Base-by-base conservation (phyloP, 2,113 vertebrate genomes). In the Mus spicilegus region DNA sequence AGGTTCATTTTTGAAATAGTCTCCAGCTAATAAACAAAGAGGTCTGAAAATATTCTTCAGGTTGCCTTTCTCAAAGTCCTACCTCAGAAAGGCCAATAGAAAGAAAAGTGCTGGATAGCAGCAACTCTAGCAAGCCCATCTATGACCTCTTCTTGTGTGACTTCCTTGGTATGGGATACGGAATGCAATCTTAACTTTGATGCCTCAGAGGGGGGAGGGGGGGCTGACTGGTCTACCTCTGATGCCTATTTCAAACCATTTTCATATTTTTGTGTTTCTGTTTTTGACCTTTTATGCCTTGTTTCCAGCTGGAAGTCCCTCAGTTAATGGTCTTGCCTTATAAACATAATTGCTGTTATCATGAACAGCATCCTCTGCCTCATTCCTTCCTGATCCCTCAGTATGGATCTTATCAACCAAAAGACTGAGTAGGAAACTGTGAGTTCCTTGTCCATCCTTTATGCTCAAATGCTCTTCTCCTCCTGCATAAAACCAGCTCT, bases 91-190 rank as follows among this genome's bases (percentile, higher is more conserved):
- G 30, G 39, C 19, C 65, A 89, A 65, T 39, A 63, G 30, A 84
- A 86, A 20, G 7, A 49, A 49, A 30, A 4, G 1, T 33, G 30
- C 10, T 61, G 7, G 33, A 28, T 33, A 80, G 65, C 26, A 75
- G 24, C 1, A 69, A 70, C 7, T 49, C 4, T 36, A 42, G 28
- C 56, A 65, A 69, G 36, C 2, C 26, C 70, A 19, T 87, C 19
- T 17, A 9, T 67, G 12, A 78, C 14, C 54, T 61, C 30, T 63
- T 54, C 30, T n/a, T 30, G 13, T 80, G 33, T 69, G 69, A 81
- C 49, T 9, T 17, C 28, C 0, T 4, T 56, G 20, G 28, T 26
- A 17, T 67, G 13, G 17, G 20, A 1, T n/a, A 8, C 39, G 11
- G 51, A 30, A 26, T 30, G 1, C 10, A 54, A 54, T 5, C 4